A percentile compares a stretch with the other conserved stretches of the same genome.
Evolutionary conservation across 2,888 invertebrate genomes (phyloP).

Genomic region (Cantharis rustica): DNA sequence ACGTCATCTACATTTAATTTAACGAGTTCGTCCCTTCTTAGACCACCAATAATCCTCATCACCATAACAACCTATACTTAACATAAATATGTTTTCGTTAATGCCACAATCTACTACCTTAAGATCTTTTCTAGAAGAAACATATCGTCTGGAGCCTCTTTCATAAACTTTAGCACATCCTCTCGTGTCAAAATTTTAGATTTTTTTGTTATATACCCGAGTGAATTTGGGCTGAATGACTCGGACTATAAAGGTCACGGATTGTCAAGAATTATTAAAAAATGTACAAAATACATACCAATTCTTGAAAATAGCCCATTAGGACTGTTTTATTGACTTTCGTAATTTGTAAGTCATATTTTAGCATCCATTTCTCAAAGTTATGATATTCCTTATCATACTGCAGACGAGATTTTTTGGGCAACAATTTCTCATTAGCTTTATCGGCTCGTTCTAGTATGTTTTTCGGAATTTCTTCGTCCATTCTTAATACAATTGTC

Average conservation of each 20-base stretch:
- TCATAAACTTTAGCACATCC: conserved; percentile 31
- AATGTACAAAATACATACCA: conserved; percentile 18
- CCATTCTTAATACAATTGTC: too few relatives aligned
- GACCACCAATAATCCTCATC: conserved; percentile 30
- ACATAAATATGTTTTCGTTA: neutral
- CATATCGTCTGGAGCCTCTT: conserved; percentile 30
- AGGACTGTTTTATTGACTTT: too few relatives aligned
- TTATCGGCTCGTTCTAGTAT: neutral
- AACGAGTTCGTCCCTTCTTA: conserved; percentile 32
- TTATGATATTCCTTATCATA: conserved; percentile 14
- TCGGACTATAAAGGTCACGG: conserved; percentile 7
- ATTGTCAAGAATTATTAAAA: neutral
- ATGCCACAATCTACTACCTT: neutral
- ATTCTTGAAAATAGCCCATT: conserved; percentile 24
- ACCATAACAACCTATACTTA: conserved; percentile 23
- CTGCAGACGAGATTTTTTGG: conserved; percentile 14
- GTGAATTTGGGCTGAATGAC: conserved; percentile 12
- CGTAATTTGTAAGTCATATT: conserved; percentile 10
- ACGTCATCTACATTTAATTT: conserved; percentile 27
- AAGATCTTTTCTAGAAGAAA: conserved; percentile 27
- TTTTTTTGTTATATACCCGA: conserved; percentile 33
- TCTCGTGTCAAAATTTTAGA: conserved; percentile 32
- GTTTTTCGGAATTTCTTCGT: neutral
- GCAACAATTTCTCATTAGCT: conserved; percentile 13
- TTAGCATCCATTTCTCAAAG: conserved; percentile 18